Percentiles rank a stretch among this genome's conserved stretches.
Conservation (phyloP, 2,888 invertebrate genomes). For the Leptarthrus brevirostris region DNA sequence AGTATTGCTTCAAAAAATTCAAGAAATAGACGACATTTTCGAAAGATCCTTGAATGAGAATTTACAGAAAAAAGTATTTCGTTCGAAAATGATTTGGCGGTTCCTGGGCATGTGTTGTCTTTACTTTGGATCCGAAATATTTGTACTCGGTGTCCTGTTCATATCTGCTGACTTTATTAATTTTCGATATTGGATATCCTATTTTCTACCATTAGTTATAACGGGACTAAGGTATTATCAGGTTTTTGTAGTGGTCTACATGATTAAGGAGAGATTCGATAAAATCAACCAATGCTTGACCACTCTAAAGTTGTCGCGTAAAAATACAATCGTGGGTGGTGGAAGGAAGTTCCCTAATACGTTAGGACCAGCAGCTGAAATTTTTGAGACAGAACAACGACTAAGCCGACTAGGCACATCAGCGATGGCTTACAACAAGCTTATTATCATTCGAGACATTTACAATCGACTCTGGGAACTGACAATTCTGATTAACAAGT, state of each 20-base stretch:
- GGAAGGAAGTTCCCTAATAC: not conserved
- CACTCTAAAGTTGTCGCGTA: conserved; percentile 55
- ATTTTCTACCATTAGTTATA: conserved; percentile 60
- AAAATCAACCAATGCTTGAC: conserved; percentile 58
- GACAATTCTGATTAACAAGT: conserved; percentile 59
- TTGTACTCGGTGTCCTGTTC: conserved; percentile 8
- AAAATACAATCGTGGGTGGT: not conserved
- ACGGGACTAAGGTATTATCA: conserved; percentile 63
- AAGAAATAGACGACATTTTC: conserved; percentile 61
- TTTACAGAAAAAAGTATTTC: conserved; percentile 55
- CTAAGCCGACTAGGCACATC: conserved; percentile 20
- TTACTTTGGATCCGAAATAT: conserved; percentile 38
- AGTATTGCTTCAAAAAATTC: conserved; percentile 57
- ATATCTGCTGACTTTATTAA: not conserved
- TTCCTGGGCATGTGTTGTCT: conserved; percentile 32
- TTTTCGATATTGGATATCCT: conserved; percentile 59
- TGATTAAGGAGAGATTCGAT: conserved; percentile 60
- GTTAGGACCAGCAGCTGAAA: conserved; percentile 1
- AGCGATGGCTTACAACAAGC: not conserved
- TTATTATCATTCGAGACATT: conserved; percentile 60
- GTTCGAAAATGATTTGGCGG: not conserved
- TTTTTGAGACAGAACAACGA: conserved; percentile 28
- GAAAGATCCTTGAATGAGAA: conserved; percentile 59
- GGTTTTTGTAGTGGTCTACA: conserved; percentile 58
- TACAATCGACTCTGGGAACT: conserved; percentile 63